phyloP scores from a whole-genome alignment of 2,797 vertebrate species.

The Distichodus sexfasciatus region DNA sequence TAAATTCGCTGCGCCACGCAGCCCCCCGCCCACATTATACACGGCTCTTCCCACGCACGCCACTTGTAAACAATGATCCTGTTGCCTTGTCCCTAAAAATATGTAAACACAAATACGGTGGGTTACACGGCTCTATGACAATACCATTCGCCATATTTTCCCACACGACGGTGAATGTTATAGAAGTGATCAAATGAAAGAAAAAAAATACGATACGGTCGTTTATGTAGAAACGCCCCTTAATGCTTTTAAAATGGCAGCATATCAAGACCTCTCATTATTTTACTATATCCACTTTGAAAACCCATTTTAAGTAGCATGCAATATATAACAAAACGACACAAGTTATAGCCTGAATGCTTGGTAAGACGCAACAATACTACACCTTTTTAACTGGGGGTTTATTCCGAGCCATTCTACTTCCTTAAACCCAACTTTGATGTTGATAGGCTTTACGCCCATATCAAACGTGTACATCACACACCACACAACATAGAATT shows the following conservation, averaged over 20 bases:
- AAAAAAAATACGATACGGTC: constrained; percentile 16
- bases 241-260: constrained; percentile 59
- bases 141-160: background rate
- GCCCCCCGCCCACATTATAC: constrained; percentile 35
- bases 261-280: too few relatives aligned
- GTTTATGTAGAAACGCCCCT: constrained; percentile 57
- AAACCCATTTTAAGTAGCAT: constrained; percentile 33
- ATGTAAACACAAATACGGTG: background rate
- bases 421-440: constrained; percentile 51
- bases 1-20: constrained; percentile 3
- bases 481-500: background rate
- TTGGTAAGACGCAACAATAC: too few relatives aligned
- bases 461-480: constrained; percentile 14
- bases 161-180: too few relatives aligned
- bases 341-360: too few relatives aligned
- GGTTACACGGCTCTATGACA: background rate
- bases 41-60: constrained; percentile 35
- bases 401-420: constrained; percentile 3
- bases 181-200: background rate
- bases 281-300: too few relatives aligned
- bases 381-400: too few relatives aligned
- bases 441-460: constrained; percentile 26
- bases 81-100: background rate
- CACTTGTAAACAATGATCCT: constrained; percentile 53
- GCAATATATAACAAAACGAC: background rate